Base-by-base conservation (phyloP, 2,888 invertebrate species). In the Nomada flava region DNA sequence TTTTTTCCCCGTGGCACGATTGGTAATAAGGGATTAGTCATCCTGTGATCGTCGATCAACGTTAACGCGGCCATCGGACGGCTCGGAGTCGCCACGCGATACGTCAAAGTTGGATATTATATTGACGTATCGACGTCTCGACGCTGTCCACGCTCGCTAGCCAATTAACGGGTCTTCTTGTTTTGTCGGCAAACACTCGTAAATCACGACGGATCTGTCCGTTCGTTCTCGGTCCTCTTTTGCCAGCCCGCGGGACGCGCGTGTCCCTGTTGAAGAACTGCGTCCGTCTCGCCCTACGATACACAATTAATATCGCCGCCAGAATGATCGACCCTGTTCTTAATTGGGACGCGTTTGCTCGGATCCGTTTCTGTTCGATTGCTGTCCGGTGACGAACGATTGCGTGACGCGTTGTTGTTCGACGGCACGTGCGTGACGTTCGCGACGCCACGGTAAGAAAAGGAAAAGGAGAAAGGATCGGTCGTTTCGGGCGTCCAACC, bases 1-100 rank as follows among this genome's bases (percentile, higher is more conserved):
- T 90, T 90, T 86, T 57, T 65, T 89, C 90, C 90, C 64, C 73
- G 59, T 13, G 11, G n/a, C 23, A 52, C 77, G 80, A 84, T 82
- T 86, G 84, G 79, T 90, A 91, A 90, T 88, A 89, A 90, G 87
- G 91, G 91, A 92, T 93, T 92, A 92, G 89, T 91, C 89, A 89
- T 77, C 83, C 47, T 86, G 74, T 78, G 88, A 90, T 91, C 91
- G 90, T 92, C 92, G 90, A 92, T 91, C 92, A 92, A 90, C 86
- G 86, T 74, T 86, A 79, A 86, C 79, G 80, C 73, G 70, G 67
- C 63, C 74, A 76, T 74, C 79, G 63, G 85, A 75, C 81, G 60
- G 82, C 75, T 64, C 71, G 42, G 67, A 76, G 77, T 76, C 80
- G 70, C 70, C 64, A 53, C 80, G 80, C 77, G 83, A 87, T 84